Conservation (phyloP, 2,113 vertebrate species). For the Trinectes maculatus region DNA sequence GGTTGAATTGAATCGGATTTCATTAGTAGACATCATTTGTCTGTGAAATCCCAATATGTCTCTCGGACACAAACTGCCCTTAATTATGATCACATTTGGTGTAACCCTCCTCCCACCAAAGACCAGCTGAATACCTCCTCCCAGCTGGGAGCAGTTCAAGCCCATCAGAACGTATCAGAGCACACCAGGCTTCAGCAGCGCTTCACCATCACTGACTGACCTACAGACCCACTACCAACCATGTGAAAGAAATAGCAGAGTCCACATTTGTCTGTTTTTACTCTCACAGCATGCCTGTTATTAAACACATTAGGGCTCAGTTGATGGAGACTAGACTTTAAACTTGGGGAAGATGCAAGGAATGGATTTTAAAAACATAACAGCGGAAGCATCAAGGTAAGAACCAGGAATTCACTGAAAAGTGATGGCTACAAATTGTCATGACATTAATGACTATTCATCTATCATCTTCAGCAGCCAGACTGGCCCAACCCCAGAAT, state of each 20-base stretch:
- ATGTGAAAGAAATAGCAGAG: constrained; percentile 24
- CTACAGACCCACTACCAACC: constrained; percentile 70
- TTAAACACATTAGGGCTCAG: constrained; percentile 27
- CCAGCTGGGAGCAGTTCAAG: constrained; percentile 65
- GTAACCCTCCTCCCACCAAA: constrained; percentile 41
- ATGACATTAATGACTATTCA: constrained; percentile 29
- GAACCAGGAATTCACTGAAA: constrained; percentile 35
- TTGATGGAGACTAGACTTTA: not conserved
- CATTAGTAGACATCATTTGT: constrained; percentile 26
- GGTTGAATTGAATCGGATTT: constrained; percentile 52
- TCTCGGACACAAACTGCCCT: constrained; percentile 10
- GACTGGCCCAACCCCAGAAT: constrained; percentile 26
- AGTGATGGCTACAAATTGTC: not conserved
- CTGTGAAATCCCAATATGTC: not conserved
- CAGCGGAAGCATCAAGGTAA: constrained; percentile 22
- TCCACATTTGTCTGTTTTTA: constrained; percentile 15
- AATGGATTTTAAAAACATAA: constrained; percentile 43
- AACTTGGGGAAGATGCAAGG: constrained; percentile 19
- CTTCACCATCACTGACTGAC: constrained; percentile 58
- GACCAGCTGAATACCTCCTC: constrained; percentile 44
- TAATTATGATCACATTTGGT: constrained; percentile 27
- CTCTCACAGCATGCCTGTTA: not conserved
- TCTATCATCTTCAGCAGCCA: no score
- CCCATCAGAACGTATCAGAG: constrained; percentile 69
- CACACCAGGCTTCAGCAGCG: constrained; percentile 35